Evolutionary conservation across 1,140 invertebrate genomes (phyloP).

Genomic region (Harpegnathos saltator): DNA sequence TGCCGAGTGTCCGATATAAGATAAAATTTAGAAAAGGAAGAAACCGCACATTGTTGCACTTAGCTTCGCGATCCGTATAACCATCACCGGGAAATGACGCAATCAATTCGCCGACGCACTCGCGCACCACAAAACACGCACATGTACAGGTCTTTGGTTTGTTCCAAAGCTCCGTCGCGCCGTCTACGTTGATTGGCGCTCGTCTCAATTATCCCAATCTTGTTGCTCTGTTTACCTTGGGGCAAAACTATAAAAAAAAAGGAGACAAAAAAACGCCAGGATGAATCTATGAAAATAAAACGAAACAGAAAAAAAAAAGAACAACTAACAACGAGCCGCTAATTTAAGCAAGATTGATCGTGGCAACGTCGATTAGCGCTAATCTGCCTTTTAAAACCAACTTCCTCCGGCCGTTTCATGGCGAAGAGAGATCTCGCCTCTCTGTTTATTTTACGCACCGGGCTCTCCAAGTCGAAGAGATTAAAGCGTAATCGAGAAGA

Average conservation of each 20-base stretch:
- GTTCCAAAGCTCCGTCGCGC: slow-evolving; percentile 7
- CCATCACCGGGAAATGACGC: slow-evolving; percentile 53
- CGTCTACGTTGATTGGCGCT: neutral
- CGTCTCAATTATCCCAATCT: slow-evolving; percentile 29
- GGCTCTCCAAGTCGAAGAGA: neutral
- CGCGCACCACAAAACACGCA: too few species aligned
- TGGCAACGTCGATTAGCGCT: neutral
- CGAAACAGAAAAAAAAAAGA: neutral
- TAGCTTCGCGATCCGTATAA: slow-evolving; percentile 26
- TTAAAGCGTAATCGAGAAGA: slow-evolving; percentile 12
- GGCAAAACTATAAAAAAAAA: neutral
- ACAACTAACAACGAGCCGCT: neutral
- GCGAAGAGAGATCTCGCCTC: neutral
- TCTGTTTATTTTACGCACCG: neutral
- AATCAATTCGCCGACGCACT: slow-evolving; percentile 42
- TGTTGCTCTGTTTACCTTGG: neutral
- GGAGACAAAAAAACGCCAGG: too few species aligned
- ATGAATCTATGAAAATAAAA: neutral
- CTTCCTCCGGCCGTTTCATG: too few species aligned
- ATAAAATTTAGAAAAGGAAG: too few species aligned
- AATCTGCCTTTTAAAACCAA: neutral
- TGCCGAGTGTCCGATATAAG: too few species aligned
- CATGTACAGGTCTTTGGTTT: neutral
- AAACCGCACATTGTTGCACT: too few species aligned
- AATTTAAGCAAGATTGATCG: neutral